Evolutionary conservation across 2,888 invertebrate species (phyloP).

Genomic region (Ophion slaviceki): DNA sequence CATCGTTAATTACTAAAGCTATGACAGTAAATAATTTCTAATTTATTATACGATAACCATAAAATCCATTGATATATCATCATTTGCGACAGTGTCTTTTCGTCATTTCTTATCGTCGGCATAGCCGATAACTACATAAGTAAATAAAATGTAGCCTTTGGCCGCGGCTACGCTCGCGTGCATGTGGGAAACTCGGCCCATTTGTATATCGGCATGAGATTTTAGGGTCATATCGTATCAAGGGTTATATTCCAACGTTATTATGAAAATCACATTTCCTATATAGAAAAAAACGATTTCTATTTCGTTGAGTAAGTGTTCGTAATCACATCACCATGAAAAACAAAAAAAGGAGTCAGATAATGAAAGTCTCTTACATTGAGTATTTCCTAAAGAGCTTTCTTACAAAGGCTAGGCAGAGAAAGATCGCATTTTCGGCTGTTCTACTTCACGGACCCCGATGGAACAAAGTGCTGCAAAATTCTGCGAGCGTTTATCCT

Average conservation of each 20-base stretch:
- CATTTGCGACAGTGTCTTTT: neutral
- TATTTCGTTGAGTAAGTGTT: neutral
- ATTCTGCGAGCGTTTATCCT: too few species aligned
- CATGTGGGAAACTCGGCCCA: too few species aligned
- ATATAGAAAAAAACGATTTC: neutral
- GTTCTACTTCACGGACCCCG: too few species aligned
- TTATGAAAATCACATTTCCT: neutral
- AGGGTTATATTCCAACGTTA: neutral
- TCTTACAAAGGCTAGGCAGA: too few species aligned
- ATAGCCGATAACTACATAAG: neutral
- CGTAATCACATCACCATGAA: neutral
- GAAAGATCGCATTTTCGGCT: too few species aligned
- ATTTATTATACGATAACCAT: neutral
- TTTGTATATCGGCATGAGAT: neutral
- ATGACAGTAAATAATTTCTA: neutral
- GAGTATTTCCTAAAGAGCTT: neutral
- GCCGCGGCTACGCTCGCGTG: too few species aligned
- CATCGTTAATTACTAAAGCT: neutral
- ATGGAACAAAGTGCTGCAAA: too few species aligned
- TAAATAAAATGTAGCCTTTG: neutral
- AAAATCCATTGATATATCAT: neutral
- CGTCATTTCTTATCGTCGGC: neutral
- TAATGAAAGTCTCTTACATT: neutral
- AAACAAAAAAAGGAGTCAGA: neutral
- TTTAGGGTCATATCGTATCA: neutral